These are phyloP conservation scores for Phymanthus crucifer DNA, from an alignment of 92 coral and sea anemone genomes.

Conservation along the genomic window DNA sequence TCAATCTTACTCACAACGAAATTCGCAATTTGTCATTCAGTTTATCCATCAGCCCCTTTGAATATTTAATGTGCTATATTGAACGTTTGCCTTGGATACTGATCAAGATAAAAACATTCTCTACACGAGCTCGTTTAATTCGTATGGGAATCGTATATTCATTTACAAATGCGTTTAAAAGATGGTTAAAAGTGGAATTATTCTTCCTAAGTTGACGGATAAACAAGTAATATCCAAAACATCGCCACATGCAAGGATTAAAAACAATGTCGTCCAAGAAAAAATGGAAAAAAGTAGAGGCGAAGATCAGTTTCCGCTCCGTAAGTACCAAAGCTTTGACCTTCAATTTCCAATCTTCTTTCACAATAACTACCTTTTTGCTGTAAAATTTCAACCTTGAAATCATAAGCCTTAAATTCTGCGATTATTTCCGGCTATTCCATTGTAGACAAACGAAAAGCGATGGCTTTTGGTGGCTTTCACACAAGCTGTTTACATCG, in stretches of 20 bases:
- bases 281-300: conserved; percentile 17
- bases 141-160: not conserved
- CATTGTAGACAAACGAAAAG: conserved; percentile 2
- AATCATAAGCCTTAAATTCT: not conserved
- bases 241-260: not conserved
- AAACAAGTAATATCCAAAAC: not conserved
- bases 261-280: conserved; percentile 6
- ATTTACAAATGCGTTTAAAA: not conserved
- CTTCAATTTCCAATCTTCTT: not conserved
- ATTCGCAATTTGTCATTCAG: conserved; percentile 19
- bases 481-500: not conserved
- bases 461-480: not conserved
- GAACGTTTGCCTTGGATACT: conserved; percentile 24
- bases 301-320: conserved; percentile 3
- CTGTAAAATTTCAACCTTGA: not conserved
- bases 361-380: not conserved
- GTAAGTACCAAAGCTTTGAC: conserved; percentile 11
- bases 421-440: not conserved
- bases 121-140: not conserved
- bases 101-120: not conserved
- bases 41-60: conserved; percentile 16
- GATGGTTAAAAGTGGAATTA: conserved; percentile 16
- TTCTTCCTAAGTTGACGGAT: conserved; percentile 17
- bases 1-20: conserved; percentile 9
- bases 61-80: conserved; percentile 25